Conservation (phyloP, 2,888 invertebrate species). For the Yponomeuta cagnagella region DNA sequence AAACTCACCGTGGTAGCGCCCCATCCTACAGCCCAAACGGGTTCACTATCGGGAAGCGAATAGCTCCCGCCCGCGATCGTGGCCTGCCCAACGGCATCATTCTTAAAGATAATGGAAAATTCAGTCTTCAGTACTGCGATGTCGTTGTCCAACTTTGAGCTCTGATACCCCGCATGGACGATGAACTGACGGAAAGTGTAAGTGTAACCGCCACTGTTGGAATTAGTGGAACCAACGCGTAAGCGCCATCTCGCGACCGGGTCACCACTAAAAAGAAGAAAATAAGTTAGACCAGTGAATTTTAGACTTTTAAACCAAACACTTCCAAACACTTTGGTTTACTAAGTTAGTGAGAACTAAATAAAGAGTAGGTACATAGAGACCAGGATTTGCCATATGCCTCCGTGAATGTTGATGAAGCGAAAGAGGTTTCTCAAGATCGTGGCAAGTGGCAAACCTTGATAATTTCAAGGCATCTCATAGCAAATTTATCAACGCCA, state of each 20-base stretch:
- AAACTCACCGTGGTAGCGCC: conserved; percentile 30
- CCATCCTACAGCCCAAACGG: conserved; percentile 38
- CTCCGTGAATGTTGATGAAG: too few relatives aligned
- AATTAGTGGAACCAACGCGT: conserved; percentile 38
- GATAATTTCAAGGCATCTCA: too few relatives aligned
- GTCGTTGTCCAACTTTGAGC: conserved; percentile 37
- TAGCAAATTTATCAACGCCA: too few relatives aligned
- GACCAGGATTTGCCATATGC: too few relatives aligned
- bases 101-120: conserved; percentile 28
- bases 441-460: too few relatives aligned
- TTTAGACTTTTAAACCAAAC: too few relatives aligned
- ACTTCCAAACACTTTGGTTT: too few relatives aligned
- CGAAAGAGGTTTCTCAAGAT: too few relatives aligned
- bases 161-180: conserved; percentile 30
- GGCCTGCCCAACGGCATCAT: conserved; percentile 20
- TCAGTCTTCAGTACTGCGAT: conserved; percentile 40
- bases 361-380: too few relatives aligned
- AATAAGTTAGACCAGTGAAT: background rate
- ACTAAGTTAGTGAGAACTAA: too few relatives aligned
- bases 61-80: conserved; percentile 31
- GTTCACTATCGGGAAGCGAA: conserved; percentile 29
- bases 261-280: conserved; percentile 19
- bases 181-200: conserved; percentile 25
- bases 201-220: conserved; percentile 38
- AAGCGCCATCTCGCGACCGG: conserved; percentile 30